Evolutionary conservation across 2,888 invertebrate genomes (phyloP).

Genomic region (Ypsolopha scabrella): DNA sequence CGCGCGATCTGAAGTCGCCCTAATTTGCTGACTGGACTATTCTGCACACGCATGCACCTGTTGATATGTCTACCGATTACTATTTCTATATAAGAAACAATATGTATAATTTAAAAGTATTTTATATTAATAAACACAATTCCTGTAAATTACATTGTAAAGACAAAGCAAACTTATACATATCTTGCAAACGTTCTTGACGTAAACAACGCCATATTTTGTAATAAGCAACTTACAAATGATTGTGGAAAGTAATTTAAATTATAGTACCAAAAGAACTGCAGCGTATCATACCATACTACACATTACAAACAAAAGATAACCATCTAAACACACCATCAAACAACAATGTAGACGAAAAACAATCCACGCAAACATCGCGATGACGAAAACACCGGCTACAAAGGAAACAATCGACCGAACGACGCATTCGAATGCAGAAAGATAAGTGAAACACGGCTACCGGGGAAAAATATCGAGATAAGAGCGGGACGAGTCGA

Average conservation of each 20-base stretch:
- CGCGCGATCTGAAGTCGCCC: conserved; percentile 26
- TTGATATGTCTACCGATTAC: background rate
- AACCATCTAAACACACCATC: background rate
- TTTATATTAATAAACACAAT: no score
- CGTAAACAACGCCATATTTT: background rate
- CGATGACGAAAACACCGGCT: conserved; percentile 47
- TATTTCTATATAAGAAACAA: no score
- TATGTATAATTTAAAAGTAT: no score
- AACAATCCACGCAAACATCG: conserved; percentile 16
- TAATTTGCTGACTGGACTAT: conserved; percentile 37
- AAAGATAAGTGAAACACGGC: conserved; percentile 60
- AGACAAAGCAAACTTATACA: no score
- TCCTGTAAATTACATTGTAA: no score
- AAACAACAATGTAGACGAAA: conserved; percentile 4
- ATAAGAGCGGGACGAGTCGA: conserved; percentile 26
- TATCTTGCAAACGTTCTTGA: background rate
- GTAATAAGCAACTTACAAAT: background rate
- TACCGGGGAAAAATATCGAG: conserved; percentile 59
- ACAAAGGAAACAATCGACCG: conserved; percentile 46
- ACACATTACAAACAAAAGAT: background rate
- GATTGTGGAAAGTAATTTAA: background rate
- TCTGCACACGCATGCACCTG: conserved; percentile 6
- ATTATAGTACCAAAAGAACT: background rate
- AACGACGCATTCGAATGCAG: conserved; percentile 38
- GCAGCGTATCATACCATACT: conserved; percentile 2